Percentiles rank a stretch among this genome's conserved stretches.
Conservation (phyloP, 2,113 vertebrate species). For the Malaclemys terrapin region DNA sequence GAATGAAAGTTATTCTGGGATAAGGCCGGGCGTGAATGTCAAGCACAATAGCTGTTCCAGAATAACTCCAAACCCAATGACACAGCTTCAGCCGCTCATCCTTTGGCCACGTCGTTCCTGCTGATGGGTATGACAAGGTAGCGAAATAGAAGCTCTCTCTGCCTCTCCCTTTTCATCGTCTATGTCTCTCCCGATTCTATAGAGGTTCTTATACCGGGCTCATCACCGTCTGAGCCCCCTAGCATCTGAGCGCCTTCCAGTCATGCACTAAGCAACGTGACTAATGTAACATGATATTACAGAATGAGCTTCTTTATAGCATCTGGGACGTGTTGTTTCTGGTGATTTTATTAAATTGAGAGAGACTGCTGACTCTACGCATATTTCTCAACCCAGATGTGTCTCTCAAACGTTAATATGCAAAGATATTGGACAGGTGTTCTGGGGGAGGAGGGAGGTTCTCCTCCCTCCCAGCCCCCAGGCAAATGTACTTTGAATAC, state of each 20-base stretch:
- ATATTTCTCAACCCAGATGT: not conserved
- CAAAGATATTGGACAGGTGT: not conserved
- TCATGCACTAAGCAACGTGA: not conserved
- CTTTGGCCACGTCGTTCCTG: not conserved
- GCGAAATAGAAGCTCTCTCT: not conserved
- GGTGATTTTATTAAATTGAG: not conserved
- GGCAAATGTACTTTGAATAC: not conserved
- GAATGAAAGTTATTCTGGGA: not conserved
- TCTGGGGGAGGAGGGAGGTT: not conserved
- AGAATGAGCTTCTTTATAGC: not conserved
- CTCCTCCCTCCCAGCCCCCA: rapidly evolving
- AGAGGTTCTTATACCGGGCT: not conserved
- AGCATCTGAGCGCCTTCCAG: not conserved
- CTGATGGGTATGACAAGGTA: not conserved
- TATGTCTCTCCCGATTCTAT: not conserved
- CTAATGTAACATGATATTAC: not conserved
- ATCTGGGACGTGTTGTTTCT: not conserved
- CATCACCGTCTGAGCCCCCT: not conserved
- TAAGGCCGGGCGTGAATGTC: not conserved
- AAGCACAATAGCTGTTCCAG: not conserved
- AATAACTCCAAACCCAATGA: not conserved
- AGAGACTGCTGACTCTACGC: not conserved
- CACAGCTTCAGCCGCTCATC: not conserved
- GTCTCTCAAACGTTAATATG: not conserved
- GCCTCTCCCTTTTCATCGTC: not conserved